A percentile compares a stretch with the other conserved stretches of the same genome.
Conservation (phyloP, 1,140 invertebrate species). For the Rhynchophorus ferrugineus region DNA sequence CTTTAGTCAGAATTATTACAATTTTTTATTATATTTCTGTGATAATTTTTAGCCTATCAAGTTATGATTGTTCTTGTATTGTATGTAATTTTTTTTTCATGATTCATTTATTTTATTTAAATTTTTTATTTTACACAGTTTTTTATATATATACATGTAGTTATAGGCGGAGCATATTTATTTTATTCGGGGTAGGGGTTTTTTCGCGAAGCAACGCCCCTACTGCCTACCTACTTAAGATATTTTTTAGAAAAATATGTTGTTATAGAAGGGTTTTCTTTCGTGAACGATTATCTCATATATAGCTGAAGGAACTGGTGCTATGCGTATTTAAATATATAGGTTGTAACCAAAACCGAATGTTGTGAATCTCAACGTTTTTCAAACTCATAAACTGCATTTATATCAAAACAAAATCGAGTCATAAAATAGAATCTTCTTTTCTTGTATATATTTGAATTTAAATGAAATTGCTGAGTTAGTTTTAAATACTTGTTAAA, state of each 20-base stretch:
- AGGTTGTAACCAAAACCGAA: neutral
- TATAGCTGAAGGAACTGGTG: no score
- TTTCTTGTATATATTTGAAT: slow-evolving; percentile 5
- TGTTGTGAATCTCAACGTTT: neutral
- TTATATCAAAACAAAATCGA: no score
- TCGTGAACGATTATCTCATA: no score
- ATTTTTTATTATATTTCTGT: slow-evolving; percentile 33
- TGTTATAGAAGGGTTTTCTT: no score
- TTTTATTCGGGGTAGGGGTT: no score
- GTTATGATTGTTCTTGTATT: slow-evolving; percentile 17
- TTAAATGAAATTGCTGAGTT: slow-evolving; percentile 12
- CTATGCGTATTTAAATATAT: neutral
- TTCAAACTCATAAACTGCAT: no score
- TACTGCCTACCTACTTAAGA: no score
- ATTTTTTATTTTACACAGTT: slow-evolving; percentile 18
- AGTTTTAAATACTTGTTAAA: slow-evolving; percentile 16
- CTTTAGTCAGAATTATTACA: slow-evolving; percentile 25
- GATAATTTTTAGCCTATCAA: slow-evolving; percentile 32
- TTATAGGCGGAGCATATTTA: slow-evolving; percentile 12
- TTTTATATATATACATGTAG: slow-evolving; percentile 12
- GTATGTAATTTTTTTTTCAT: slow-evolving; percentile 18
- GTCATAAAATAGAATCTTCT: no score
- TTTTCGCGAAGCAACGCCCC: no score
- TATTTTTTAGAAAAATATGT: no score
- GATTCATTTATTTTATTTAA: slow-evolving; percentile 23